phyloP scores from a whole-genome alignment of 2,113 vertebrate species.

The Ceratotherium simum region DNA sequence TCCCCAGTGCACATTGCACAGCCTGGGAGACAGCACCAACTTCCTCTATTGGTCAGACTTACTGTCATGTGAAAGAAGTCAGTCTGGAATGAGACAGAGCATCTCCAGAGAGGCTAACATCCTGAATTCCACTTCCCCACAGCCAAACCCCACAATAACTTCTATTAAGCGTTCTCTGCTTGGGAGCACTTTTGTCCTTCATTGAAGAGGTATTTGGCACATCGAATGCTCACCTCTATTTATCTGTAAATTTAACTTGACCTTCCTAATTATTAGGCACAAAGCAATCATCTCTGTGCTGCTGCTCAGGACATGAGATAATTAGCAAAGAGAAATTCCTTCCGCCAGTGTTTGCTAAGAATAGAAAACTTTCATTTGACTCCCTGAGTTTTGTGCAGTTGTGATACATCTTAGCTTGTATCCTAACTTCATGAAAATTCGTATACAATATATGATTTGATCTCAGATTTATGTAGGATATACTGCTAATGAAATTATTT shows the following conservation, averaged over 20 bases:
- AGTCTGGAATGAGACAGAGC: not conserved
- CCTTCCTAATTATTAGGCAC: constrained; percentile 66
- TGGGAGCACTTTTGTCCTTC: not conserved
- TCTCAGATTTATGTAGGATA: constrained; percentile 24
- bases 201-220: constrained; percentile 9
- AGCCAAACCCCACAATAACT: not conserved
- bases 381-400: constrained; percentile 62
- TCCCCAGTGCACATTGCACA: not conserved
- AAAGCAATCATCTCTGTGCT: constrained; percentile 67
- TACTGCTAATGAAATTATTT: constrained; percentile 19
- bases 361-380: constrained; percentile 68
- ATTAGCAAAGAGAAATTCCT: constrained; percentile 70
- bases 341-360: constrained; percentile 34
- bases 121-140: not conserved
- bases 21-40: not conserved
- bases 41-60: not conserved
- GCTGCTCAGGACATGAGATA: constrained; percentile 56
- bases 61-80: not conserved
- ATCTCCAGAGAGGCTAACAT: not conserved
- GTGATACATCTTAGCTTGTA: constrained; percentile 54
- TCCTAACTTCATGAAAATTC: constrained; percentile 54
- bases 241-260: constrained; percentile 64
- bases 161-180: not conserved
- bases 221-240: constrained; percentile 16
- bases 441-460: constrained; percentile 11